Evolutionary conservation across 2,113 vertebrate species (phyloP).

Genomic region (Alectura lathami): DNA sequence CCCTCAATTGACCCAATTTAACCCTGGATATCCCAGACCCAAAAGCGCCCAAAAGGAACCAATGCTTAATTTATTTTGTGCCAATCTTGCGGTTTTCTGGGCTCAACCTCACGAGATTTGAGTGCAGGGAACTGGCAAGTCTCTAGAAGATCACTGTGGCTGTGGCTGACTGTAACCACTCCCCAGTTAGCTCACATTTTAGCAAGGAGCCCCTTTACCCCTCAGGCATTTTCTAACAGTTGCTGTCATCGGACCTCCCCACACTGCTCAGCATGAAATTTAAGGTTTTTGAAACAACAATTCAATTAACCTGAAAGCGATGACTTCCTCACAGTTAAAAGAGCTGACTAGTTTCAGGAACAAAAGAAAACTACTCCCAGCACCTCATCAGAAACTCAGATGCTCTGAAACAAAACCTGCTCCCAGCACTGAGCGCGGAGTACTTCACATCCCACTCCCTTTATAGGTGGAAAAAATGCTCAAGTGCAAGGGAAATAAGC

Average conservation of each 20-base stretch:
- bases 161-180: not conserved
- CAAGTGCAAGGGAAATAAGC: not conserved
- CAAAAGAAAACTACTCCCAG: not conserved
- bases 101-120: not conserved
- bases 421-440: not conserved
- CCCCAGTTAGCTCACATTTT: not conserved
- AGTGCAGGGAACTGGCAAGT: fast-evolving
- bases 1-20: not conserved
- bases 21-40: not conserved
- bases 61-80: not conserved
- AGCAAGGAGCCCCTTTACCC: not conserved
- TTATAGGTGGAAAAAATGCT: not conserved
- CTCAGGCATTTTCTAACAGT: not conserved
- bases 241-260: not conserved
- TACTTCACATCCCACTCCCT: not conserved
- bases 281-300: not conserved
- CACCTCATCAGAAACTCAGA: not conserved
- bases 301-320: not conserved
- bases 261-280: not conserved
- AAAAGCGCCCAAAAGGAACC: not conserved
- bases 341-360: not conserved
- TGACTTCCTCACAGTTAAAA: not conserved
- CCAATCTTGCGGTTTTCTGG: not conserved
- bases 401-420: not conserved
- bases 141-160: not conserved